Percentiles rank a stretch among this genome's conserved stretches.
These are phyloP conservation scores for Eupithecia vulgata DNA, from an alignment of 2,888 invertebrate species.

Conservation along the genomic window DNA sequence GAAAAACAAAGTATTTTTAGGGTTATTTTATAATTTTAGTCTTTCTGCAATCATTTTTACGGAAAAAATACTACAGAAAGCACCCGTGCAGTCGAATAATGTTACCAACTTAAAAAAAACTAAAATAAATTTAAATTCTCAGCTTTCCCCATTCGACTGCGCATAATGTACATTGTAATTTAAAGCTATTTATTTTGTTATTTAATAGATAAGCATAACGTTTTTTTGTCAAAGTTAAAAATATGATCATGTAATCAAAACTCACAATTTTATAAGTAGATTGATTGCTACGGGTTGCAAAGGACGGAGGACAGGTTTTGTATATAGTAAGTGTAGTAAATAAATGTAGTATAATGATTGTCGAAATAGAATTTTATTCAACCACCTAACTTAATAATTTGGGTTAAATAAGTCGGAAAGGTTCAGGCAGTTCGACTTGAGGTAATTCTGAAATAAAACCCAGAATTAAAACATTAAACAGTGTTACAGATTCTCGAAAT, in stretches of 20 bases:
- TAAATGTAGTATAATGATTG: slow-evolving; percentile 79
- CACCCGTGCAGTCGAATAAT: slow-evolving; percentile 57
- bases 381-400: not conserved
- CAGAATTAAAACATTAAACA: no score
- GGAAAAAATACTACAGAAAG: slow-evolving; percentile 72
- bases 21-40: slow-evolving; percentile 61
- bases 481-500: slow-evolving; percentile 69
- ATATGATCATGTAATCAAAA: slow-evolving; percentile 32
- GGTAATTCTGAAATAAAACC: no score
- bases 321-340: slow-evolving; percentile 74
- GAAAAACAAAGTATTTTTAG: slow-evolving; percentile 52
- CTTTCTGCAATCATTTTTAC: slow-evolving; percentile 81
- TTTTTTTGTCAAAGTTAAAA: slow-evolving; percentile 50
- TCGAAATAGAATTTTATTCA: slow-evolving; percentile 54
- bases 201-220: slow-evolving; percentile 66
- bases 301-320: slow-evolving; percentile 66
- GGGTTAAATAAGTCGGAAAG: no score
- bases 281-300: slow-evolving; percentile 54
- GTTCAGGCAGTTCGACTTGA: no score
- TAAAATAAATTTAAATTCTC: slow-evolving; percentile 21
- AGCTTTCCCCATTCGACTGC: slow-evolving; percentile 51
- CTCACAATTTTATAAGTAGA: slow-evolving; percentile 41
- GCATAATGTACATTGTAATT: slow-evolving; percentile 62
- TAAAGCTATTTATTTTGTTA: slow-evolving; percentile 76
- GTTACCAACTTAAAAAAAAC: slow-evolving; percentile 29